These are phyloP conservation scores for Pantelozetes paolii DNA, from an alignment of 2,888 invertebrate genomes.

Conservation along the genomic window DNA sequence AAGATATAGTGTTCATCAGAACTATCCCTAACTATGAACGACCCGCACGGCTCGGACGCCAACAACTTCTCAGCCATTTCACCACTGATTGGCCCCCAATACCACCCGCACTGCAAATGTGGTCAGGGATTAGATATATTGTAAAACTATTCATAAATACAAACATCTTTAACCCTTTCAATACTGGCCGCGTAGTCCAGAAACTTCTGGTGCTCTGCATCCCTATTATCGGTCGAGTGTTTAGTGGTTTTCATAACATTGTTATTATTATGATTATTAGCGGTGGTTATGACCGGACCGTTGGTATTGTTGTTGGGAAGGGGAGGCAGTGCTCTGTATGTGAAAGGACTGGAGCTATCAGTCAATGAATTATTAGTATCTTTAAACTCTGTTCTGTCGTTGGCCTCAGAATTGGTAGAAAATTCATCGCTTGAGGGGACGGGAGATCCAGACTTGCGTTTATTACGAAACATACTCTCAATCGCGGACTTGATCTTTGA, in stretches of 20 bases:
- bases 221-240: slow-evolving; percentile 41
- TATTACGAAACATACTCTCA: slow-evolving; percentile 24
- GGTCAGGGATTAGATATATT: neutral
- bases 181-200: slow-evolving; percentile 81
- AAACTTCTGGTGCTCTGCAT: slow-evolving; percentile 44
- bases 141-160: slow-evolving; percentile 52
- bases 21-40: slow-evolving; percentile 87
- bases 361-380: neutral
- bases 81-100: slow-evolving; percentile 88
- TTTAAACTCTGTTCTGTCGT: neutral
- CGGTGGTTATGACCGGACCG: slow-evolving; percentile 18
- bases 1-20: slow-evolving; percentile 93
- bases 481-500: slow-evolving; percentile 34
- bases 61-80: slow-evolving; percentile 86
- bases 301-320: slow-evolving; percentile 42
- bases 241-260: too few species aligned
- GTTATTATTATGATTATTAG: too few species aligned
- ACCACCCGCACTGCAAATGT: slow-evolving; percentile 65
- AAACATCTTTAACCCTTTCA: slow-evolving; percentile 87
- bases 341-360: slow-evolving; percentile 44
- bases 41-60: slow-evolving; percentile 86
- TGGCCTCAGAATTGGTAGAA: neutral
- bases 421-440: neutral
- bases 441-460: slow-evolving; percentile 15
- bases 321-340: slow-evolving; percentile 48